A percentile compares a stretch with the other conserved stretches of the same genome.
Evolutionary conservation across 2,797 vertebrate species (phyloP).

Genomic region (Gallinago stenura): DNA sequence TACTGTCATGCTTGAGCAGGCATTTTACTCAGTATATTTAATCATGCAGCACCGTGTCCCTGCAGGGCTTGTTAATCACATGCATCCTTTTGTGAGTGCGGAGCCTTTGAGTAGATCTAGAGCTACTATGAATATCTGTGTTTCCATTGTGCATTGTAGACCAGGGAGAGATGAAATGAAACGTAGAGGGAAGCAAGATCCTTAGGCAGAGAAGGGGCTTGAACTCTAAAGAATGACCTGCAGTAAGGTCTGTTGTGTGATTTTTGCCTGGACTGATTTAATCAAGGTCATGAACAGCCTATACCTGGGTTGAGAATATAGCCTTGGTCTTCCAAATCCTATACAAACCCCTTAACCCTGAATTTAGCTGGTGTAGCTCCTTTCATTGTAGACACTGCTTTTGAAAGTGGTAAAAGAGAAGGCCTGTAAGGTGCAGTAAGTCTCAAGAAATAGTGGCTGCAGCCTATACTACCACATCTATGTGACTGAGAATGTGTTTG

Average conservation of each 20-base stretch:
- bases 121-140: not conserved
- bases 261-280: not conserved
- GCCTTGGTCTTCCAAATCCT: not conserved
- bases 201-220: not conserved
- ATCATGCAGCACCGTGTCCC: not conserved
- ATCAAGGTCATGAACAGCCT: not conserved
- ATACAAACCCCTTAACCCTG: not conserved
- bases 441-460: not conserved
- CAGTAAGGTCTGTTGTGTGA: not conserved
- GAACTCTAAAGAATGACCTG: not conserved
- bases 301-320: not conserved
- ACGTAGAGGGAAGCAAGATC: not conserved
- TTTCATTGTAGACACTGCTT: not conserved
- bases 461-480: not conserved
- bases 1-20: not conserved
- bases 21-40: not conserved
- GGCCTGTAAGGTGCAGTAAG: not conserved
- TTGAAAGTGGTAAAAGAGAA: not conserved
- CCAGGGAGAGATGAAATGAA: not conserved
- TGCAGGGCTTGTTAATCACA: not conserved
- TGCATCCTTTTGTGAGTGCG: not conserved
- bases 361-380: not conserved
- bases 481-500: not conserved
- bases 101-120: not conserved
- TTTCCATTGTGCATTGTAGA: not conserved